Evolutionary conservation across 2,113 vertebrate species (phyloP).

Genomic region (Labeo rohita): DNA sequence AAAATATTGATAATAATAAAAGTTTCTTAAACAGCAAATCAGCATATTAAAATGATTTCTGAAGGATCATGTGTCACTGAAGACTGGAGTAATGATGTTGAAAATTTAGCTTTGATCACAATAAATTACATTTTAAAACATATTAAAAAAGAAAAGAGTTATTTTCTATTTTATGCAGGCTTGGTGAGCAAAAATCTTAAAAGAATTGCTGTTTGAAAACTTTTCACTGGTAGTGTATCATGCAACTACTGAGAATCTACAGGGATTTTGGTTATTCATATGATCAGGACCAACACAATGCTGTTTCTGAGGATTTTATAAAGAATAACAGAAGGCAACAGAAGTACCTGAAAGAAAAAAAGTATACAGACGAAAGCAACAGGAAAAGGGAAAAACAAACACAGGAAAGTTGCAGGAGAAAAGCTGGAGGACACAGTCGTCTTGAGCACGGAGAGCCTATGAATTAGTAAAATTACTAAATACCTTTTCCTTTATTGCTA

Average conservation of each 20-base stretch:
- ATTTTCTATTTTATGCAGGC: too few relatives aligned
- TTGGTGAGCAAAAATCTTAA: too few relatives aligned
- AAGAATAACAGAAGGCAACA: not conserved
- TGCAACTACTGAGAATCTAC: not conserved
- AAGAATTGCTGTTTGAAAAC: too few relatives aligned
- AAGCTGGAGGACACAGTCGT: constrained; percentile 30
- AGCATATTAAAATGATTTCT: too few relatives aligned
- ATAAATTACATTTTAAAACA: too few relatives aligned
- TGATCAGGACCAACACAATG: not conserved
- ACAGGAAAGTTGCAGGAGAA: not conserved
- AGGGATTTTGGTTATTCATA: not conserved
- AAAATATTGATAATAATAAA: too few relatives aligned
- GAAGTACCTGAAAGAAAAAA: not conserved
- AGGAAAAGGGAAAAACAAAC: constrained; percentile 17
- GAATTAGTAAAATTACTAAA: constrained; percentile 54
- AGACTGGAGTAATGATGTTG: too few relatives aligned
- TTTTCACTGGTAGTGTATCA: not conserved
- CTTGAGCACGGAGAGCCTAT: constrained; percentile 14
- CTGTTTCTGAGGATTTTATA: not conserved
- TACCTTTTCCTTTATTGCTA: constrained; percentile 75
- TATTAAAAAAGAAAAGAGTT: too few relatives aligned
- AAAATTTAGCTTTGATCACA: too few relatives aligned
- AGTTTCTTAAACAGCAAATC: too few relatives aligned
- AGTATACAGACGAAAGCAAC: not conserved
- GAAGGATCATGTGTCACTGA: too few relatives aligned